Percentiles rank a stretch among this genome's conserved stretches.
phyloP scores from a whole-genome alignment of 1,140 invertebrate species.

The Drosophila fuyamai region DNA sequence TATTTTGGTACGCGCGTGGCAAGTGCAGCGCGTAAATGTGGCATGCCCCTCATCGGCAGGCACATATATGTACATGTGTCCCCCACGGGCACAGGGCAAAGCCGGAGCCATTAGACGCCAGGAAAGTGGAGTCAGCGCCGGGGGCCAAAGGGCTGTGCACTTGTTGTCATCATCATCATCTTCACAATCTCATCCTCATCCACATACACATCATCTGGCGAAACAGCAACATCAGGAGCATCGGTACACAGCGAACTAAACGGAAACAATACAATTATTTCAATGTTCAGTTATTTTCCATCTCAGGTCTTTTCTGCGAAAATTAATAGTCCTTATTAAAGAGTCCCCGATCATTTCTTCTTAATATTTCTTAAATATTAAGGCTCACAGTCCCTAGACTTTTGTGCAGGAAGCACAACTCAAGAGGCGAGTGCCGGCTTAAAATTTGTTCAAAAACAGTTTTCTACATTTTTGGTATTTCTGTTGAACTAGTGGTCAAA shows the following conservation, averaged over 20 bases:
- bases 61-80: constrained; percentile 55
- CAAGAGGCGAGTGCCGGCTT: too few relatives aligned
- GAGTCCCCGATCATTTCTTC: too few relatives aligned
- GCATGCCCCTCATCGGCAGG: constrained; percentile 42
- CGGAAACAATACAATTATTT: neutral
- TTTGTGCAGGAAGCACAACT: too few relatives aligned
- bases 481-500: too few relatives aligned
- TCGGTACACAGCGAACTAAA: constrained; percentile 5
- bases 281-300: too few relatives aligned
- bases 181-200: constrained; percentile 13
- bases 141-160: constrained; percentile 75
- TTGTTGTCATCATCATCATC: constrained; percentile 69
- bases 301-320: too few relatives aligned
- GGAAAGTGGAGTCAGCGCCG: constrained; percentile 47
- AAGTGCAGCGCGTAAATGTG: constrained; percentile 71
- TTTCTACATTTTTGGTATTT: too few relatives aligned
- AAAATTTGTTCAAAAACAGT: too few relatives aligned
- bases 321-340: too few relatives aligned
- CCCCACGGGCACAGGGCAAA: constrained; percentile 24
- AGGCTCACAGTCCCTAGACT: too few relatives aligned
- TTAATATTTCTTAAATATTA: too few relatives aligned
- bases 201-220: constrained; percentile 40
- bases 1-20: constrained; percentile 74
- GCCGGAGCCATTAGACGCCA: constrained; percentile 38
- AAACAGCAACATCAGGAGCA: constrained; percentile 7